Percentiles rank a stretch among this genome's conserved stretches.
Conservation (phyloP, 2,113 vertebrate genomes). For the Scalopus aquaticus region DNA sequence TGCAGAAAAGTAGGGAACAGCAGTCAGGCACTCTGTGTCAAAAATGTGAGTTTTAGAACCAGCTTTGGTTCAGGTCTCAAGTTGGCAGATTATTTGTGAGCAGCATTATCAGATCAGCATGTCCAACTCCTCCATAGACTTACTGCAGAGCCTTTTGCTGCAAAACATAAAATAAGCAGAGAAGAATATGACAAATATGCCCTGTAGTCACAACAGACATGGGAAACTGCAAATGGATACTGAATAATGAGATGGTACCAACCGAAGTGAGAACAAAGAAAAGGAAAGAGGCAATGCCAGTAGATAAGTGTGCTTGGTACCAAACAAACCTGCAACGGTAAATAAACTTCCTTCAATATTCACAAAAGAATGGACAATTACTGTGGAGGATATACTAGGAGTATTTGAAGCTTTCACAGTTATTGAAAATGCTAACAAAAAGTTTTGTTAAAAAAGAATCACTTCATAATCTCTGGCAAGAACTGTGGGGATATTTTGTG, state of each 20-base stretch:
- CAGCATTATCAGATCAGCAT: slow-evolving; percentile 88
- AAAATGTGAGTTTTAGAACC: slow-evolving; percentile 92
- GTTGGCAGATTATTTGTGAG: slow-evolving; percentile 93
- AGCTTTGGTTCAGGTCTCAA: slow-evolving; percentile 91
- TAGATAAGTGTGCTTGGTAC: slow-evolving; percentile 90
- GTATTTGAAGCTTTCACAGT: slow-evolving; percentile 91
- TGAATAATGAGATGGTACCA: slow-evolving; percentile 89
- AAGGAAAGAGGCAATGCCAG: slow-evolving; percentile 86
- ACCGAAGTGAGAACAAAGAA: slow-evolving; percentile 91
- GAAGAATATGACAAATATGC: slow-evolving; percentile 90
- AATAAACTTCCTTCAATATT: slow-evolving; percentile 89
- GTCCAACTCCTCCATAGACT: slow-evolving; percentile 90
- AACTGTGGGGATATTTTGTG: slow-evolving; percentile 89
- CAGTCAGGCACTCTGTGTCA: slow-evolving; percentile 92
- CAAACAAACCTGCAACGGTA: slow-evolving; percentile 90
- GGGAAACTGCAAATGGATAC: slow-evolving; percentile 89
- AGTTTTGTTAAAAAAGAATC: slow-evolving; percentile 82
- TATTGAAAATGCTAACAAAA: slow-evolving; percentile 86
- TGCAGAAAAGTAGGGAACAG: slow-evolving; percentile 92
- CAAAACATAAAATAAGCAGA: slow-evolving; percentile 88
- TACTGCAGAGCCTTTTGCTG: slow-evolving; percentile 93
- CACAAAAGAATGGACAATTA: slow-evolving; percentile 91
- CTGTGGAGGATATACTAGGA: slow-evolving; percentile 90
- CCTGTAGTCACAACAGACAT: slow-evolving; percentile 89
- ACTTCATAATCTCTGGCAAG: slow-evolving; percentile 90